Base-by-base conservation (phyloP, 1,140 invertebrate species). In the Carposina sasakii region DNA sequence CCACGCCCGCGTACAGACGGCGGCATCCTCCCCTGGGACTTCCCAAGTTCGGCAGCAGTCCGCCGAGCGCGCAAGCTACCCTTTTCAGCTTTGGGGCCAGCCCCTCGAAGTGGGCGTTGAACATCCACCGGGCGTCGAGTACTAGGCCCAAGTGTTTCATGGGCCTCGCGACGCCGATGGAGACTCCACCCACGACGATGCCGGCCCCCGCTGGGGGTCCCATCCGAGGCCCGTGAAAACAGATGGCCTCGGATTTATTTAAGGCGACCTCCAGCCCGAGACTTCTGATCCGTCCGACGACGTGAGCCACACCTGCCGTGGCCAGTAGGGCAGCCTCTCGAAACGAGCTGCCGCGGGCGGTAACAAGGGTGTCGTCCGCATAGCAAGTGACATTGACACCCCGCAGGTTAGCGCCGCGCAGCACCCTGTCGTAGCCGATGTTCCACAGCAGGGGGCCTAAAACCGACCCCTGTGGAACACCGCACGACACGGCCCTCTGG, bases 361-460 rank as follows among this genome's bases (percentile, higher is more conserved):
- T 22, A 9, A 47, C 33, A 1, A 47, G 19, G 30, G 45, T 47
- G 31, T 47, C 21, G 23, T 47, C 31, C 9, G 45, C 45, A n/a
- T 47, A 47, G 15, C 45, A 47, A 1, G 54, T 40, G 0, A 54
- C 10, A 0, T 44, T 16, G 4, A 54, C 42, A 1, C 43, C 54
- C 0, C 30, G 43, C 0, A 48, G 48, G 15, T 46, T 43, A 2
- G 9, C 19, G 24, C 64, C 24, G 3, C 53, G 41, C 1, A 73
- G 56, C 8, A 67, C 41, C 21, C 33, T 60, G 39, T 73, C 60
- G 15, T 64, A 71, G 8, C 54, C 34, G 3, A 73, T 24, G 53
- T 70, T 65, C 63, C 67, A 76, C 34, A 76, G 48, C 3, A 54
- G 24, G 0, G 64, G 67, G 3, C 67, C 71, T 0, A 74, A 39